Conservation (phyloP, 1,140 invertebrate species). For the Phymastichus coffea region DNA sequence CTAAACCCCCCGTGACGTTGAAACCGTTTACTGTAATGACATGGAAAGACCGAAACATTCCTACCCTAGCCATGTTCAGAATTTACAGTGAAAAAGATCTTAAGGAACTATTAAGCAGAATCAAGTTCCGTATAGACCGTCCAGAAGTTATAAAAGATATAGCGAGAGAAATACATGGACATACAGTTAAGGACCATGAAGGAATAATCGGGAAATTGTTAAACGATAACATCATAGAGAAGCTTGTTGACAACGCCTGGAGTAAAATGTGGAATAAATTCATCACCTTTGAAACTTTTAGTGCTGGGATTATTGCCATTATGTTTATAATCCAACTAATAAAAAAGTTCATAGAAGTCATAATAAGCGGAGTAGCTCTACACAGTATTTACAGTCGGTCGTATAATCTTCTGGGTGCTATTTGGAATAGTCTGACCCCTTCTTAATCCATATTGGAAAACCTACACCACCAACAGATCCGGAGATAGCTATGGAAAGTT, state of each 20-base stretch:
- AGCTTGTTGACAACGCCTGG: neutral
- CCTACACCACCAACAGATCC: no score
- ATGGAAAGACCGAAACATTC: neutral
- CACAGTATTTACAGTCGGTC: neutral
- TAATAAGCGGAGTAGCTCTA: neutral
- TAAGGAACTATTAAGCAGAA: neutral
- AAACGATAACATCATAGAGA: no score
- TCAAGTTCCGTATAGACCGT: neutral
- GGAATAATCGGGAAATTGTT: neutral
- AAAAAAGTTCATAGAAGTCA: neutral
- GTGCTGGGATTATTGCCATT: neutral
- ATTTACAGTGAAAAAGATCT: neutral
- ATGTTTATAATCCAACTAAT: neutral
- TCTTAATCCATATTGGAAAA: no score
- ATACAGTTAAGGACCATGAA: neutral
- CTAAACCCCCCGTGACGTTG: neutral
- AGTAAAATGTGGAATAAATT: neutral
- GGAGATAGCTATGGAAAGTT: no score
- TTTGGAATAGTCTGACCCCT: no score
- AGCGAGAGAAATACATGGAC: neutral
- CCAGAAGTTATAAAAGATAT: neutral
- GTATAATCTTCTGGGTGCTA: neutral
- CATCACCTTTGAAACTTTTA: neutral
- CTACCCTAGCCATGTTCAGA: neutral
- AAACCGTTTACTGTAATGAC: neutral